Evolutionary conservation across 2,797 vertebrate genomes (phyloP).

Genomic region (Rhodeus uyekii): DNA sequence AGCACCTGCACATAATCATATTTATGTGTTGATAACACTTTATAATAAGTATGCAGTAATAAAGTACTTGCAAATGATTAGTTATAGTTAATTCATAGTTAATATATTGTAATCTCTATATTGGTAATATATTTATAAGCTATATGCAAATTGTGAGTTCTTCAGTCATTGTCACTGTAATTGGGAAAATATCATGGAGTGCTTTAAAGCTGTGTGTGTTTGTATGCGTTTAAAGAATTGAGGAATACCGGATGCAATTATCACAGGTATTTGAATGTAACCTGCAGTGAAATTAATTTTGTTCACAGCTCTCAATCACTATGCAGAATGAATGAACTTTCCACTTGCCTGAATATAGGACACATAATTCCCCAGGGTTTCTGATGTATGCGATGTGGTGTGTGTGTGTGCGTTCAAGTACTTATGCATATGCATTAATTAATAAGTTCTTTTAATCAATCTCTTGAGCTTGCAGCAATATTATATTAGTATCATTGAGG

Average conservation of each 20-base stretch:
- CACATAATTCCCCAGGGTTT: slow-evolving; percentile 69
- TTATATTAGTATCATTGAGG: not conserved
- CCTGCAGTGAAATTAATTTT: slow-evolving; percentile 22
- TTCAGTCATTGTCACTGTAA: not conserved
- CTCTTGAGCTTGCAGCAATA: not conserved
- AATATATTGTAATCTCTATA: no score
- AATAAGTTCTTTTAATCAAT: slow-evolving; percentile 10
- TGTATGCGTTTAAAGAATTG: no score
- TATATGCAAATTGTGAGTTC: not conserved
- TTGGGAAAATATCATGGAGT: no score
- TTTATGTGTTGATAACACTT: not conserved
- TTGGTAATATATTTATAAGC: no score
- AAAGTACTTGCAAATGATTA: no score
- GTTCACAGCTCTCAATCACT: slow-evolving; percentile 23
- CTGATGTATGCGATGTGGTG: slow-evolving; percentile 53
- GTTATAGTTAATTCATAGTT: not conserved
- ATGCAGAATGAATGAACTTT: slow-evolving; percentile 51
- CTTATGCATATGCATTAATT: not conserved
- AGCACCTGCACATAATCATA: no score
- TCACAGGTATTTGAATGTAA: not conserved
- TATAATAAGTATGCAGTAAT: not conserved
- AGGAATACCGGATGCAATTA: not conserved
- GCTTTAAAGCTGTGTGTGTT: no score
- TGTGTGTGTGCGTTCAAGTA: slow-evolving; percentile 38
- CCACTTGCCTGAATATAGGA: slow-evolving; percentile 74